Evolutionary conservation across 2,113 vertebrate genomes (phyloP).

Genomic region (Hiodon tergisus): DNA sequence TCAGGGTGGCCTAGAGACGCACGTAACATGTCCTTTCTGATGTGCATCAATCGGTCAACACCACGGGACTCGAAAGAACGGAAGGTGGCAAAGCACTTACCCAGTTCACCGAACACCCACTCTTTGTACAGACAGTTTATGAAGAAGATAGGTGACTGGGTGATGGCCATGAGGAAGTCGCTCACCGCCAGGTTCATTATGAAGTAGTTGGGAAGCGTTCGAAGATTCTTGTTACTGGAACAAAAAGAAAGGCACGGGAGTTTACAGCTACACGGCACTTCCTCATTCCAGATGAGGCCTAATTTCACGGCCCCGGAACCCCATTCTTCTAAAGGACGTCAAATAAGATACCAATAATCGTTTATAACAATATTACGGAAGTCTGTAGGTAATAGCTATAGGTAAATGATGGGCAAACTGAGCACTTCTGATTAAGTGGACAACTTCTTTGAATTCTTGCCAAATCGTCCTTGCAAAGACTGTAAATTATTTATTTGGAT

Average conservation of each 20-base stretch:
- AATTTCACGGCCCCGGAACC: neutral
- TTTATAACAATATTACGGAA: no score
- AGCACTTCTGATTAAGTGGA: no score
- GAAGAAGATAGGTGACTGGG: slow-evolving; percentile 86
- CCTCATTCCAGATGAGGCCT: neutral
- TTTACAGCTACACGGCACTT: neutral
- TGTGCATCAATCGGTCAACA: no score
- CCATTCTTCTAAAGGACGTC: no score
- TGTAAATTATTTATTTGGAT: no score
- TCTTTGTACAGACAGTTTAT: slow-evolving; percentile 78
- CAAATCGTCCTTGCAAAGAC: no score
- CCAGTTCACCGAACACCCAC: slow-evolving; percentile 87
- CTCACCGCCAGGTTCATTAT: slow-evolving; percentile 83
- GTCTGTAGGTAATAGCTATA: no score
- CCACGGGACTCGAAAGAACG: neutral
- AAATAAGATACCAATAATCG: no score
- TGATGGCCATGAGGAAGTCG: slow-evolving; percentile 88
- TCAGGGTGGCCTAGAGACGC: no score
- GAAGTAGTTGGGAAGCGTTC: slow-evolving; percentile 78
- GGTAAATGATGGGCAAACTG: no score
- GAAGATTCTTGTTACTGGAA: slow-evolving; percentile 78
- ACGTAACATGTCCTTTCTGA: no score
- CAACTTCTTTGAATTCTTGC: no score
- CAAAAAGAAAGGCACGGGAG: neutral
- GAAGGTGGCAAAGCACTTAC: slow-evolving; percentile 45